Evolutionary conservation across 2,113 vertebrate genomes (phyloP).

Genomic region (Larimichthys crocea): DNA sequence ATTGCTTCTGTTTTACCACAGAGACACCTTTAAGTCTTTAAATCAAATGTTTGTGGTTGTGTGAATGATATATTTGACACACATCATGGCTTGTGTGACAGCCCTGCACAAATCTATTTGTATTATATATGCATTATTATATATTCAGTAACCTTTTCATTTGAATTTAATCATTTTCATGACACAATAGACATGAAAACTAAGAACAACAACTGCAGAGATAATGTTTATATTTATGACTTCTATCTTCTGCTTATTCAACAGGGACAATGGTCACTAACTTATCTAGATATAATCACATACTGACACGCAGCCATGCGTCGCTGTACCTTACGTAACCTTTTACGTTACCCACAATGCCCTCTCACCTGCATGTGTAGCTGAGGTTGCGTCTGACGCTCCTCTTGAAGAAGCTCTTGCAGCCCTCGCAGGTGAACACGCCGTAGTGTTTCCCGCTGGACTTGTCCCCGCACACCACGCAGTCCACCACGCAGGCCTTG

Average conservation of each 20-base stretch:
- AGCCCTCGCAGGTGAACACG: conserved; percentile 95
- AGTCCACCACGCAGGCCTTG: conserved; percentile 92
- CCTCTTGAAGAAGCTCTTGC: conserved; percentile 97
- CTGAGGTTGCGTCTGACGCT: conserved; percentile 93
- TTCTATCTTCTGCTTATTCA: too few species aligned
- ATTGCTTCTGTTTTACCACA: neutral
- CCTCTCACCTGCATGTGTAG: conserved; percentile 92
- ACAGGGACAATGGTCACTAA: too few species aligned
- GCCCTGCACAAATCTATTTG: neutral
- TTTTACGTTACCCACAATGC: conserved; percentile 29
- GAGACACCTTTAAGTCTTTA: too few species aligned
- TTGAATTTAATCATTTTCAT: too few species aligned
- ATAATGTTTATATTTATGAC: neutral
- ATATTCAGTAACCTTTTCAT: neutral
- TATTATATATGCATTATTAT: neutral
- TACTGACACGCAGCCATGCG: too few species aligned
- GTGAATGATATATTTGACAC: neutral
- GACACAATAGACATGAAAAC: too few species aligned
- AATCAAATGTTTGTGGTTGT: neutral
- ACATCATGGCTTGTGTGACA: neutral
- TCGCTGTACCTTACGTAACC: too few species aligned
- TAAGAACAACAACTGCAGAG: too few species aligned
- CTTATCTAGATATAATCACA: too few species aligned
- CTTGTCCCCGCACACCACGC: conserved; percentile 93
- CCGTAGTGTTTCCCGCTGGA: conserved; percentile 95